Base-by-base conservation (phyloP, 2,113 vertebrate genomes). In the Dasypus novemcinctus region DNA sequence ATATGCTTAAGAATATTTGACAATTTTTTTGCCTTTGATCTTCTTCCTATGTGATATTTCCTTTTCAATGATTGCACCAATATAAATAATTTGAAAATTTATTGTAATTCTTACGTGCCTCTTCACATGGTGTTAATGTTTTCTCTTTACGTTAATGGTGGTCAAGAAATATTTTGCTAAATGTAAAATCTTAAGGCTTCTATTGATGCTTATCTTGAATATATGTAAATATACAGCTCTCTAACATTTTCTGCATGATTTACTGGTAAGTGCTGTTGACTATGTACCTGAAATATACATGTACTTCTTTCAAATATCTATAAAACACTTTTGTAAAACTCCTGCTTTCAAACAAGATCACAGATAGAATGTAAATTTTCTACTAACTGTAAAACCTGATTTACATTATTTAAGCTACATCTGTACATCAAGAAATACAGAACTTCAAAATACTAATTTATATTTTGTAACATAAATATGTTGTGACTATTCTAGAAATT, bases 101-200 rank as follows among this genome's bases (percentile, higher is more conserved):
- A 0, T 72, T 96, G 29, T 9, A 54, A 96, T 90, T 93, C 27
- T 93, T 87, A 57, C 54, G 49, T 72, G 57, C 18, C 31, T 71
- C 90, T 97, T 96, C 95, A 93, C 85, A 96, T 46, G 91, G 7
- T 41, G 89, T 96, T 94, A 85, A 78, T 54, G 72, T 25, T 46
- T 90, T 96, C 71, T 49, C 93, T 97, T 97, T 97, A 93, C 66
- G 54, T 94, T 96, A 97, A 96, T 90, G 74, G 52, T 68, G 49
- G 85, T 82, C 33, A 97, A 79, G 92, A 98, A 97, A 87, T 94
- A 96, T 74, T 95, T 95, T 92, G 49, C 96, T 93, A 93, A 97
- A 79, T 81, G 83, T 2, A 85, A 74, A 95, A 74, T 94, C 93
- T 54, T 96, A n/a, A 52, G 80, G 79, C 21, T 88, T 97, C 93